Evolutionary conservation across 2,797 vertebrate genomes (phyloP).

Genomic region (Peromyscus melanophrys): DNA sequence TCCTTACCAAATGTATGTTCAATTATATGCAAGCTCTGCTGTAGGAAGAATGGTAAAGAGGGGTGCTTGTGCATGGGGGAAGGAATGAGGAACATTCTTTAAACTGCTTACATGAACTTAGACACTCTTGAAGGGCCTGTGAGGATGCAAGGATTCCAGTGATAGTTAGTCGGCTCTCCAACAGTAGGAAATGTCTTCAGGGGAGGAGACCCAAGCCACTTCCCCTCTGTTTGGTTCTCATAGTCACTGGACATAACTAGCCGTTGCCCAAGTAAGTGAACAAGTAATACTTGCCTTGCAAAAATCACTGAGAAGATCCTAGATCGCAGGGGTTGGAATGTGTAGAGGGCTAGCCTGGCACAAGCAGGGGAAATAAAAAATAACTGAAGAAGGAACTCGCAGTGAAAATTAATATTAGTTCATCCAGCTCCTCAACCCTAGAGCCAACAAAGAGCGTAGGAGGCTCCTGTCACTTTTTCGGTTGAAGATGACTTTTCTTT

Average conservation of each 20-base stretch:
- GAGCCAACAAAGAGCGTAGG: not conserved
- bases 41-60: not conserved
- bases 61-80: not conserved
- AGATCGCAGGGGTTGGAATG: not conserved
- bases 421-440: not conserved
- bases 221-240: not conserved
- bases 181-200: not conserved
- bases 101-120: not conserved
- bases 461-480: not conserved
- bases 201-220: not conserved
- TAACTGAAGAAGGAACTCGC: not conserved
- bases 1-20: not conserved
- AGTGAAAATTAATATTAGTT: conserved; percentile 35
- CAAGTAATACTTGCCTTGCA: not conserved
- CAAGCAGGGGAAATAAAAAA: not conserved
- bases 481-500: not conserved
- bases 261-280: not conserved
- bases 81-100: not conserved
- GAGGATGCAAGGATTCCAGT: not conserved
- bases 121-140: not conserved
- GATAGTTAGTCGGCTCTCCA: not conserved
- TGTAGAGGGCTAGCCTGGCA: not conserved
- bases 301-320: not conserved
- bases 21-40: not conserved
- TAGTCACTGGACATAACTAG: not conserved